These are phyloP conservation scores for Sphyrna mokarran DNA, from an alignment of 2,113 vertebrate species.

Conservation along the genomic window DNA sequence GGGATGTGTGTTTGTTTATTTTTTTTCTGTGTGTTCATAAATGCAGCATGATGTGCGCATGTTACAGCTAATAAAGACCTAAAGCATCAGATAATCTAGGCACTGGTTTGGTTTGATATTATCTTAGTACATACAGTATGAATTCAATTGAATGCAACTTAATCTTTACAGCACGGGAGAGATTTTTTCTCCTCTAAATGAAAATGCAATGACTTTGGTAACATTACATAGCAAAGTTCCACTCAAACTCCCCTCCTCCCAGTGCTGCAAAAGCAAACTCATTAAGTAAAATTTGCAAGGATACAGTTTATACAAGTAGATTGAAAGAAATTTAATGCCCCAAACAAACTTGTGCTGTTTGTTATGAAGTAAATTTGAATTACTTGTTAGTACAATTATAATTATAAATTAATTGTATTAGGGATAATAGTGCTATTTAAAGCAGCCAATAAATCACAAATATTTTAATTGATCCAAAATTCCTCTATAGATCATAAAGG, in stretches of 20 bases:
- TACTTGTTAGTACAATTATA: not conserved
- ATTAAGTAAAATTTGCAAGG: not conserved
- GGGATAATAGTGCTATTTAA: not conserved
- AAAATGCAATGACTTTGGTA: not conserved
- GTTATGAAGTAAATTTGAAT: not conserved
- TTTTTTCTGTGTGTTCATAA: conserved; percentile 23
- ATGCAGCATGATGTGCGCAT: not conserved
- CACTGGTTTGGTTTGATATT: conserved; percentile 8
- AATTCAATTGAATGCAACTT: conserved; percentile 1
- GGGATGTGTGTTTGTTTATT: conserved; percentile 1
- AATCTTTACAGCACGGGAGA: not conserved
- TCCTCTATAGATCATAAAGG: not conserved
- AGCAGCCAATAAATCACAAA: not conserved
- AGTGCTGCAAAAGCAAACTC: not conserved
- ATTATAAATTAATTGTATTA: not conserved
- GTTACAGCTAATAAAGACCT: not conserved
- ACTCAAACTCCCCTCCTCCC: no score
- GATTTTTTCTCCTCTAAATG: not conserved
- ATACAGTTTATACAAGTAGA: not conserved
- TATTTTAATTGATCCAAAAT: not conserved
- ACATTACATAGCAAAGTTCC: not conserved
- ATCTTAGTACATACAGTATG: conserved; percentile 1
- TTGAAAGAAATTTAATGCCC: not conserved
- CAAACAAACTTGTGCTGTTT: not conserved
- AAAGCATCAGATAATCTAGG: conserved; percentile 21